A percentile compares a stretch with the other conserved stretches of the same genome.
phyloP scores from a whole-genome alignment of 2,888 invertebrate species.

The Helobdella robusta region DNA sequence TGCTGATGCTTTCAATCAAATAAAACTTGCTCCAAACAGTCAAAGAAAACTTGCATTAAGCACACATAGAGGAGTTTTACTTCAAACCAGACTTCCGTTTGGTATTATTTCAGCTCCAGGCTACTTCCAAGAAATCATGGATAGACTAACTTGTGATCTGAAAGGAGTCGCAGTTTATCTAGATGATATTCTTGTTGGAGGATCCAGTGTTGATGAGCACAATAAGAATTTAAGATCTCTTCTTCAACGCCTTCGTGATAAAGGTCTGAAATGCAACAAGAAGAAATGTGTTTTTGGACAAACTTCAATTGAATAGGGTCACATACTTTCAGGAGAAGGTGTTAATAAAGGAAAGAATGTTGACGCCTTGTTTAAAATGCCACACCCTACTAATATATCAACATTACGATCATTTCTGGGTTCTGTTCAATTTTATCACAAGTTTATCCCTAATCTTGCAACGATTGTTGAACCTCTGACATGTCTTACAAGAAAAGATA shows the following conservation, averaged over 20 bases:
- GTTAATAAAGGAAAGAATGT: not conserved
- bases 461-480: conserved; percentile 29
- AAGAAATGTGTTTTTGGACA: not conserved
- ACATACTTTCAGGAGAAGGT: not conserved
- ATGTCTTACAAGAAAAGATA: conserved; percentile 25
- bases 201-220: not conserved
- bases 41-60: not conserved
- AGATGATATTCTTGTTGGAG: conserved; percentile 1
- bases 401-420: conserved; percentile 26
- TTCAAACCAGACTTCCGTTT: conserved; percentile 6
- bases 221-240: not conserved
- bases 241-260: not conserved
- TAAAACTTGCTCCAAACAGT: not conserved
- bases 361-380: not conserved
- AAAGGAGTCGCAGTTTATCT: conserved; percentile 12
- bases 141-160: conserved; percentile 2
- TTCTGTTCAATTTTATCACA: conserved; percentile 28
- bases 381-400: conserved; percentile 16
- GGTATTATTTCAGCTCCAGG: conserved; percentile 12
- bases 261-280: not conserved
- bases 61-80: not conserved
- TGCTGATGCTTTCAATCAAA: not conserved
- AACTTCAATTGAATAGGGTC: not conserved
- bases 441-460: conserved; percentile 26
- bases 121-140: conserved; percentile 9